Percentiles rank a stretch among this genome's conserved stretches.
phyloP scores from a whole-genome alignment of 2,797 vertebrate genomes.

The Acipenser transmontanus region DNA sequence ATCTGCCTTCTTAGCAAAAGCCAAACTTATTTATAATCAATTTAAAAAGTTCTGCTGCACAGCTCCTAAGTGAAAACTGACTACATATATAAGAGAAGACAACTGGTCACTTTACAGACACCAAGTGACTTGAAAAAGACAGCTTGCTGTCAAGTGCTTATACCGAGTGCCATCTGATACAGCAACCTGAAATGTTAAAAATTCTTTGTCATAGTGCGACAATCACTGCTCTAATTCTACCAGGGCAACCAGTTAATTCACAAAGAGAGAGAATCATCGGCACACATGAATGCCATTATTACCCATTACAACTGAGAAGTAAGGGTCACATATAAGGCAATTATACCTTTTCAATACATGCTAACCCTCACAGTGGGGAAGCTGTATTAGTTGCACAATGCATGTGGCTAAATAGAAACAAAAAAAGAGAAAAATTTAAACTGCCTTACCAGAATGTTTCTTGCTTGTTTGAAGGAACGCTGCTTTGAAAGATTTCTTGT shows the following conservation, averaged over 20 bases:
- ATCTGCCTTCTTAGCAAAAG: too few relatives aligned
- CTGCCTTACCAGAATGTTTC: slow-evolving; percentile 60
- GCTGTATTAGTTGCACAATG: slow-evolving; percentile 55
- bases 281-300: slow-evolving; percentile 44
- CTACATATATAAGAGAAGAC: neutral
- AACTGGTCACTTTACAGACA: slow-evolving; percentile 21
- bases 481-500: slow-evolving; percentile 58
- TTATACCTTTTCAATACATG: slow-evolving; percentile 57
- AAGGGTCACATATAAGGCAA: slow-evolving; percentile 56
- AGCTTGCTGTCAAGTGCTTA: slow-evolving; percentile 35
- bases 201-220: slow-evolving; percentile 49
- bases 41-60: too few relatives aligned
- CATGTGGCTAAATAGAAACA: slow-evolving; percentile 37
- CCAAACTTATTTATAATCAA: too few relatives aligned
- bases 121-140: slow-evolving; percentile 10
- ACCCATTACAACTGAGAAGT: slow-evolving; percentile 54
- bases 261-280: slow-evolving; percentile 40
- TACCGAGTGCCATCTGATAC: slow-evolving; percentile 41
- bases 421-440: slow-evolving; percentile 35
- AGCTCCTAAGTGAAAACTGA: too few relatives aligned
- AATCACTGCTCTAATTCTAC: slow-evolving; percentile 41
- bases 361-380: slow-evolving; percentile 55
- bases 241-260: slow-evolving; percentile 44
- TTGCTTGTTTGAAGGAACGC: slow-evolving; percentile 57
- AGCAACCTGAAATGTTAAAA: slow-evolving; percentile 45